phyloP scores from a whole-genome alignment of 2,113 vertebrate genomes.

The Silurus asotus region DNA sequence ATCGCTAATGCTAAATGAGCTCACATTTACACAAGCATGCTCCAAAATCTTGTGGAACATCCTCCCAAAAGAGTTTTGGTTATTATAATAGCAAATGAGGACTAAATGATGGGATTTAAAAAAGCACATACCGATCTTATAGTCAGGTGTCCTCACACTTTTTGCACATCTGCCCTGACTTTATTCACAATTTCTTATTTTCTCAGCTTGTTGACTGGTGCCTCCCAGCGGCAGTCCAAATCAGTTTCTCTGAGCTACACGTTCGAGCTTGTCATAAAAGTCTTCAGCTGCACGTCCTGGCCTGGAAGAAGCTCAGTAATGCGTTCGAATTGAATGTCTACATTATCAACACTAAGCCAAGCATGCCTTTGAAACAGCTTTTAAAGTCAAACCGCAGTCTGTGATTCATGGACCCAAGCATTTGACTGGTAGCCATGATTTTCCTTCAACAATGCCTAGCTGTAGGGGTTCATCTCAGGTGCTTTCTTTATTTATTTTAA shows the following conservation, averaged over 20 bases:
- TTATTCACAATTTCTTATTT: not conserved
- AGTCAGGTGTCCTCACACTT: too few species aligned
- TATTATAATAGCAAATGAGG: too few species aligned
- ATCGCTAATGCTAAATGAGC: too few species aligned
- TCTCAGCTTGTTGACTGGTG: not conserved
- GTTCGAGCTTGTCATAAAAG: not conserved
- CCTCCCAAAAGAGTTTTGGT: too few species aligned
- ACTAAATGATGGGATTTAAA: too few species aligned
- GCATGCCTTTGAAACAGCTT: conserved; percentile 21
- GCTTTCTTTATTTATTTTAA: not conserved
- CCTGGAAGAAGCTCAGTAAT: not conserved
- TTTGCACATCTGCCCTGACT: not conserved
- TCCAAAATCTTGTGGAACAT: too few species aligned
- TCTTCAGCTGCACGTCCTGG: conserved; percentile 1
- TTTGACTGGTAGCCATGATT: not conserved
- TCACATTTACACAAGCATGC: too few species aligned
- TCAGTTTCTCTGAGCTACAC: not conserved
- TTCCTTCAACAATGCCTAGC: not conserved
- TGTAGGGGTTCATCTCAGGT: not conserved
- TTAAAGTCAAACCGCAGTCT: not conserved
- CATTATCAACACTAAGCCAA: not conserved
- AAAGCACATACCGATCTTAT: too few species aligned
- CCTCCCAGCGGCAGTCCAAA: conserved; percentile 12
- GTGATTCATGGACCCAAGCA: not conserved
- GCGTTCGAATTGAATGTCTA: not conserved